These are phyloP conservation scores for Datnioides undecimradiatus DNA, from an alignment of 2,113 vertebrate genomes.

Conservation along the genomic window DNA sequence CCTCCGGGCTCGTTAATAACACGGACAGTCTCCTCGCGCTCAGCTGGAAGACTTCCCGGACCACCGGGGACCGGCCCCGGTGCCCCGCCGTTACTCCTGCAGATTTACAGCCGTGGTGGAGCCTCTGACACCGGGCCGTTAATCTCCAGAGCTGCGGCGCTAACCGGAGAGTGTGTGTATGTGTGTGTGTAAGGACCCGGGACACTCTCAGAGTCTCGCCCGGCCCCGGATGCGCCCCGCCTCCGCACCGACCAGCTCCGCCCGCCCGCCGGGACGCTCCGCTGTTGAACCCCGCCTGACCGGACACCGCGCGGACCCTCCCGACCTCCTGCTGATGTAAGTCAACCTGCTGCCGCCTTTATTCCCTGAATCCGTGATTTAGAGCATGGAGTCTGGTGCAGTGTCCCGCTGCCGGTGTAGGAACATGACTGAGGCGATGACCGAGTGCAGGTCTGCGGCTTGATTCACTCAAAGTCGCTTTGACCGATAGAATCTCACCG, in stretches of 20 bases:
- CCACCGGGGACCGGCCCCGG: background rate
- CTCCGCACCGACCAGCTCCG: background rate
- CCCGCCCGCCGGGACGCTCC: background rate
- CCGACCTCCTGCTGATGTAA: slow-evolving; percentile 50
- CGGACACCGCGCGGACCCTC: background rate
- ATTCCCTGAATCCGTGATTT: background rate
- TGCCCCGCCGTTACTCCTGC: background rate
- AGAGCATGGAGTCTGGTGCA: background rate
- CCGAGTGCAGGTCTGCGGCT: background rate
- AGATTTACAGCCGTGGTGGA: slow-evolving; percentile 38
- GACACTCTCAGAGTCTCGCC: background rate
- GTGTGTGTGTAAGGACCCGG: too few species aligned
- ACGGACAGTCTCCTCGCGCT: background rate
- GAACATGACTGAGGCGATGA: accelerated
- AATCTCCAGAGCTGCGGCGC: slow-evolving; percentile 23
- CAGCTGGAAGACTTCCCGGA: slow-evolving; percentile 33
- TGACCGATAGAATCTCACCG: too few species aligned
- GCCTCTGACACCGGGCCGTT: slow-evolving; percentile 14
- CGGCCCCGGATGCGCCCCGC: background rate
- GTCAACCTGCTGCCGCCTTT: background rate
- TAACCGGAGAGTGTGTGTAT: background rate
- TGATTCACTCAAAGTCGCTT: background rate
- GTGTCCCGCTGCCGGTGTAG: accelerated
- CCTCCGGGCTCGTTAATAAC: background rate
- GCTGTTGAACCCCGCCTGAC: background rate